These are phyloP conservation scores for Papilio demoleus DNA, from an alignment of 2,888 invertebrate species.

Conservation along the genomic window DNA sequence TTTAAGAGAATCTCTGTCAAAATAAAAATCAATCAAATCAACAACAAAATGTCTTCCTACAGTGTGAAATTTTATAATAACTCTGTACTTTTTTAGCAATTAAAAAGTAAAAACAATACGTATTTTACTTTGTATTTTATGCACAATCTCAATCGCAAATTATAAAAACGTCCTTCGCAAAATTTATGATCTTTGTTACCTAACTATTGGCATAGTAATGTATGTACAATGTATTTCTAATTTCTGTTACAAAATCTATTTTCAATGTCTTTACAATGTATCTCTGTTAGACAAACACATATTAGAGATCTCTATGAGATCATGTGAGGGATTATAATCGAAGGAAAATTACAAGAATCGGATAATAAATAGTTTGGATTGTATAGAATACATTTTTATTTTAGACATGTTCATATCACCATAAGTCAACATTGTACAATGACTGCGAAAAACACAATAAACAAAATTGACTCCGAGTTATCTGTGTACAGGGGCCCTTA, in stretches of 20 bases:
- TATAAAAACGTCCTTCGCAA: constrained; percentile 10
- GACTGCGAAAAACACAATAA: too few relatives aligned
- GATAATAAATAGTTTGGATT: too few relatives aligned
- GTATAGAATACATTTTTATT: too few relatives aligned
- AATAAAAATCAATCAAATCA: neutral
- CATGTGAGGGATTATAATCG: too few relatives aligned
- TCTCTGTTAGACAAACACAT: neutral
- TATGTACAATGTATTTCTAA: constrained; percentile 6
- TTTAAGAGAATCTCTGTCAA: too few relatives aligned
- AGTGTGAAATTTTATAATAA: neutral
- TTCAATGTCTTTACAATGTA: neutral
- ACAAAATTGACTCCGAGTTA: too few relatives aligned
- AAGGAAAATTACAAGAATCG: too few relatives aligned
- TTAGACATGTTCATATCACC: too few relatives aligned
- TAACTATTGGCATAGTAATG: constrained; percentile 4
- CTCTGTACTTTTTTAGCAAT: neutral
- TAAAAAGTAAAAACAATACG: neutral
- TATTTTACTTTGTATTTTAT: constrained; percentile 7
- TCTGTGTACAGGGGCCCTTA: neutral
- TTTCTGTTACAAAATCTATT: constrained; percentile 10
- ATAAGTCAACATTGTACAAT: neutral
- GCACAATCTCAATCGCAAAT: neutral
- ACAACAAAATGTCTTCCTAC: neutral
- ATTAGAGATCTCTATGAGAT: too few relatives aligned
- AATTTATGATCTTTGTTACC: constrained; percentile 13